phyloP scores from a whole-genome alignment of 2,797 vertebrate species.

The Hozukius guyotensis region DNA sequence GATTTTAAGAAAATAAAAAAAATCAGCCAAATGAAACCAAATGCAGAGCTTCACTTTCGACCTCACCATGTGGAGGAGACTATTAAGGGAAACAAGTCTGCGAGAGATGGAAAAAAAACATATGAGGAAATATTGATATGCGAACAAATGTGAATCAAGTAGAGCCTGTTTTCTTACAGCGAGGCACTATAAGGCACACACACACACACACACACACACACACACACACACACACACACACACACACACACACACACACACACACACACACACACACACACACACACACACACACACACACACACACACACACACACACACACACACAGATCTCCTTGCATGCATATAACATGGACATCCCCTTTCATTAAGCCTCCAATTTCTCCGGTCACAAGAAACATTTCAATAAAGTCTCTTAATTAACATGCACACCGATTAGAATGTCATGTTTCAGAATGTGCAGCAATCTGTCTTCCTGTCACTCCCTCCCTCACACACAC shows the following conservation, averaged over 20 bases:
- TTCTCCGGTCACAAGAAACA: slow-evolving; percentile 78
- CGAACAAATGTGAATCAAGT: slow-evolving; percentile 40
- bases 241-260: not conserved
- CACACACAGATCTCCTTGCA: slow-evolving; percentile 1
- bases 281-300: not conserved
- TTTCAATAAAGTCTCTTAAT: slow-evolving; percentile 87
- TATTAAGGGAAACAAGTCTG: slow-evolving; percentile 42
- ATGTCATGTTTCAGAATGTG: slow-evolving; percentile 87
- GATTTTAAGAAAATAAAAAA: slow-evolving; percentile 21
- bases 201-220: not conserved
- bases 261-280: not conserved
- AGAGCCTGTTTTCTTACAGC: slow-evolving; percentile 12
- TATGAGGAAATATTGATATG: slow-evolving; percentile 26
- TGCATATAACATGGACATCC: slow-evolving; percentile 33
- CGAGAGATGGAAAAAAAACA: not conserved
- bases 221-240: not conserved
- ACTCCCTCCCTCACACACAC: slow-evolving; percentile 51
- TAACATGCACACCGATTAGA: slow-evolving; percentile 86
- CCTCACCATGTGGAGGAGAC: slow-evolving; percentile 28
- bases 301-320: not conserved
- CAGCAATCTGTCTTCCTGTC: slow-evolving; percentile 88
- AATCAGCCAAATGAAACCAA: slow-evolving; percentile 50
- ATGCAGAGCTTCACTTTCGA: slow-evolving; percentile 15
- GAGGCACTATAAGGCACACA: not conserved
- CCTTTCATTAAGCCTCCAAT: slow-evolving; percentile 76